Conservation (phyloP, 2,797 vertebrate genomes). For the Tauraco hartlaubi region DNA sequence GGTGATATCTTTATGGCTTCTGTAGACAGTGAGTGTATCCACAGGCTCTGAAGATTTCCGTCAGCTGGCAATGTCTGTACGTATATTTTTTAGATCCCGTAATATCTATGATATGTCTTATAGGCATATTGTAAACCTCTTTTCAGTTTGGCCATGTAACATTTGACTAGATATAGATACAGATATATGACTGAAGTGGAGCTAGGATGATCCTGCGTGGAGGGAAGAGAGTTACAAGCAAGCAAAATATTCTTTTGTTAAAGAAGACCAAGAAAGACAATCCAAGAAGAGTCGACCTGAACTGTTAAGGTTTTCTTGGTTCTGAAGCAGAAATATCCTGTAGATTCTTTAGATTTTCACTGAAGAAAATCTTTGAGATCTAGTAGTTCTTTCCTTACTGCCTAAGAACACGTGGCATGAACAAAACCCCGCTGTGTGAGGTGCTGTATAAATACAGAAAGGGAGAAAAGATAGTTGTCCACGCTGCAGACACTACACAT, state of each 20-base stretch:
- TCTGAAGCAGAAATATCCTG: background rate
- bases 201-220: background rate
- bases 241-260: background rate
- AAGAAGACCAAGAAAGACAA: background rate
- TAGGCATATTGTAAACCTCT: background rate
- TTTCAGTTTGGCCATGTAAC: background rate
- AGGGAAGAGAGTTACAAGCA: background rate
- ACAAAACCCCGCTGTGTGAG: background rate
- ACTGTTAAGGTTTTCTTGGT: background rate
- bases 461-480: background rate
- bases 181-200: background rate
- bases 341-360: background rate
- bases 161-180: background rate
- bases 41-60: background rate
- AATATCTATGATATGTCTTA: background rate
- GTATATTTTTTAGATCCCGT: background rate
- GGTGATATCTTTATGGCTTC: background rate
- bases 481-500: background rate
- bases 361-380: background rate
- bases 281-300: background rate
- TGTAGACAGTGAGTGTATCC: background rate
- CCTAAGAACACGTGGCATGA: background rate
- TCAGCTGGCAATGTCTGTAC: background rate
- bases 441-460: background rate
- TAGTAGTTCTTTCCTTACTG: background rate